Percentiles rank a stretch among this genome's conserved stretches.
Evolutionary conservation across 1,140 invertebrate species (phyloP).

Genomic region (Babylonia areolata): DNA sequence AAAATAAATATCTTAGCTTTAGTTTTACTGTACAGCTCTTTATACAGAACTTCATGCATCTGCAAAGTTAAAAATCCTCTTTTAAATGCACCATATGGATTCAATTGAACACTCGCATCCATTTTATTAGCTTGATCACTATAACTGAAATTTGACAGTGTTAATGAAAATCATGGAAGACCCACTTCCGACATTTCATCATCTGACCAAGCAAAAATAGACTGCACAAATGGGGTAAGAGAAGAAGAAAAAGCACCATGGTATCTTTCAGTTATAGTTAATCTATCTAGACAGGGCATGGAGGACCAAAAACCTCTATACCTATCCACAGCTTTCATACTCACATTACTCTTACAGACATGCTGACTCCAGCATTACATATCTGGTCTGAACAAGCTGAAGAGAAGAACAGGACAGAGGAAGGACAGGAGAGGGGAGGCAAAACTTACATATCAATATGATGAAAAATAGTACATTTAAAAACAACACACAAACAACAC

Average conservation of each 20-base stretch:
- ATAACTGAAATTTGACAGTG: background rate
- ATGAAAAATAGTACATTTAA: background rate
- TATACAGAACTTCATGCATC: background rate
- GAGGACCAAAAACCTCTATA: background rate
- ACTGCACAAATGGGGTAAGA: background rate
- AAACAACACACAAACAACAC: background rate
- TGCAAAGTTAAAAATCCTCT: background rate
- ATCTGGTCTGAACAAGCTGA: background rate
- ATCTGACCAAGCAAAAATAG: slow-evolving; percentile 4
- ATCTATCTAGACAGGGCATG: slow-evolving; percentile 1
- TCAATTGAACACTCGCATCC: background rate
- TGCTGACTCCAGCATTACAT: background rate
- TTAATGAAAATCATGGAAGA: background rate
- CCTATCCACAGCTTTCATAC: background rate
- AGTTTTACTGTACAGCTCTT: slow-evolving; percentile 11
- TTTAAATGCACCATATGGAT: background rate
- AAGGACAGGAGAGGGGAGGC: background rate
- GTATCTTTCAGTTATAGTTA: slow-evolving; percentile 25
- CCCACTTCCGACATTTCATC: background rate
- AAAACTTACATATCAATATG: background rate
- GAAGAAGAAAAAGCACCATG: slow-evolving; percentile 23
- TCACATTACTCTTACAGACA: background rate
- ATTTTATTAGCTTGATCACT: background rate
- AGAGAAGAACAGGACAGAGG: background rate
- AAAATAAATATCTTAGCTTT: slow-evolving; percentile 34